These are phyloP conservation scores for Orthosia gothica DNA, from an alignment of 2,888 invertebrate genomes.

Conservation along the genomic window DNA sequence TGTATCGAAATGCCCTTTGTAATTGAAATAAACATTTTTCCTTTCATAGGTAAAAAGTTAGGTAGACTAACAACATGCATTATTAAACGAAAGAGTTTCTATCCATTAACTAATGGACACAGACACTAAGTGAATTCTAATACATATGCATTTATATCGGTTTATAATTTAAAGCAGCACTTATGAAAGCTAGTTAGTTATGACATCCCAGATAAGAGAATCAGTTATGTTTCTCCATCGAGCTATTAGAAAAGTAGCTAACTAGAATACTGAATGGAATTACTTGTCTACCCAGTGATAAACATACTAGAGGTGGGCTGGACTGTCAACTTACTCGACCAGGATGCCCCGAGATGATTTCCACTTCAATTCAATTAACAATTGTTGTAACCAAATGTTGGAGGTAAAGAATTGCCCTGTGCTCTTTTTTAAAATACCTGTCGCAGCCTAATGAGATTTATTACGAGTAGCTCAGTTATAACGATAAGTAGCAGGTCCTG, in stretches of 20 bases:
- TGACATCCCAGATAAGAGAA: not conserved
- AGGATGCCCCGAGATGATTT: too few species aligned
- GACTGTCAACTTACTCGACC: not conserved
- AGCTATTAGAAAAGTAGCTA: not conserved
- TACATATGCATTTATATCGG: not conserved
- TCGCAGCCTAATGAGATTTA: not conserved
- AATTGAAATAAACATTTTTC: too few species aligned
- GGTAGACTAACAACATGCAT: not conserved
- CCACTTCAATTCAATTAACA: too few species aligned
- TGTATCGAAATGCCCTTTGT: too few species aligned
- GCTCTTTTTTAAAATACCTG: not conserved
- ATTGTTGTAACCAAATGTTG: not conserved
- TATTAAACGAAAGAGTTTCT: not conserved
- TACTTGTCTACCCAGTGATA: not conserved
- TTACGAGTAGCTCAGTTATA: not conserved
- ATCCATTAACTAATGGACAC: not conserved
- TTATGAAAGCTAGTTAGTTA: not conserved
- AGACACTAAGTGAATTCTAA: slow-evolving; percentile 1
- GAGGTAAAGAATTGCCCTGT: not conserved
- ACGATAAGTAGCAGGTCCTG: not conserved
- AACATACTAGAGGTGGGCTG: not conserved
- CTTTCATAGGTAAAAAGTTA: too few species aligned
- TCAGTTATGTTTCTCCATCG: not conserved
- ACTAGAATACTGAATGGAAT: not conserved
- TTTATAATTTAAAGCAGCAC: not conserved